Evolutionary conservation across 2,113 vertebrate genomes (phyloP).

Genomic region (Cyprinodon brontotheroides): DNA sequence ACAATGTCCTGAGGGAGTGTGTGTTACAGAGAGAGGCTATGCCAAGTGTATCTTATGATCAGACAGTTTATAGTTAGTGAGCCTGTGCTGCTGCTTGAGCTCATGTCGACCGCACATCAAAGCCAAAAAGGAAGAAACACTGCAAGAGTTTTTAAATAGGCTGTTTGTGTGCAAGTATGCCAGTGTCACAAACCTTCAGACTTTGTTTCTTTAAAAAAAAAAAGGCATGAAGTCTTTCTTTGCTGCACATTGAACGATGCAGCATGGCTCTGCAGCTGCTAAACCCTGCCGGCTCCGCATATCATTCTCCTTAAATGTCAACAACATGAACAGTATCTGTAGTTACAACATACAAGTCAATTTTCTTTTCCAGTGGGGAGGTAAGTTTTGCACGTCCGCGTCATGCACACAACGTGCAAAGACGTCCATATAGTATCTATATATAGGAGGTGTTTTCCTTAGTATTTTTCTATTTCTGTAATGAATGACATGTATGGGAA

Average conservation of each 20-base stretch:
- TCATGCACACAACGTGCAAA: background rate
- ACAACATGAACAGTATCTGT: conserved; percentile 3
- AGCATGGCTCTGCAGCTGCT: background rate
- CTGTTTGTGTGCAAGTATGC: conserved; percentile 3
- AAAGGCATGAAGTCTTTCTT: background rate
- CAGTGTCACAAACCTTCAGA: conserved; percentile 3
- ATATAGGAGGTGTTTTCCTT: background rate
- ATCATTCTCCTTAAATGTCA: conserved; percentile 7
- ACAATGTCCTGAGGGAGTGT: conserved; percentile 40
- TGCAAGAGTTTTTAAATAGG: conserved; percentile 18
- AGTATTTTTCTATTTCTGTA: background rate
- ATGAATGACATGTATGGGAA: background rate
- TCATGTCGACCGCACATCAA: conserved; percentile 16
- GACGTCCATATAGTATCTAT: background rate
- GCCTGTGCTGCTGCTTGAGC: conserved; percentile 45
- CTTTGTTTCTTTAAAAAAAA: background rate
- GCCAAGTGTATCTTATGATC: conserved; percentile 64
- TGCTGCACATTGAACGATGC: background rate
- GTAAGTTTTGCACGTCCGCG: background rate
- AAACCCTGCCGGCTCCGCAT: background rate
- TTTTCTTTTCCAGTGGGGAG: background rate
- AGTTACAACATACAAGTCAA: conserved; percentile 6
- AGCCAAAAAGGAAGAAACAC: conserved; percentile 38
- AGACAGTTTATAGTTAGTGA: conserved; percentile 58
- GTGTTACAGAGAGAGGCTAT: conserved; percentile 14